Evolutionary conservation across 1,140 invertebrate species (phyloP), one percentile per base, ranked within the genome.

Genomic region (Temnothorax curvispinosus): DNA sequence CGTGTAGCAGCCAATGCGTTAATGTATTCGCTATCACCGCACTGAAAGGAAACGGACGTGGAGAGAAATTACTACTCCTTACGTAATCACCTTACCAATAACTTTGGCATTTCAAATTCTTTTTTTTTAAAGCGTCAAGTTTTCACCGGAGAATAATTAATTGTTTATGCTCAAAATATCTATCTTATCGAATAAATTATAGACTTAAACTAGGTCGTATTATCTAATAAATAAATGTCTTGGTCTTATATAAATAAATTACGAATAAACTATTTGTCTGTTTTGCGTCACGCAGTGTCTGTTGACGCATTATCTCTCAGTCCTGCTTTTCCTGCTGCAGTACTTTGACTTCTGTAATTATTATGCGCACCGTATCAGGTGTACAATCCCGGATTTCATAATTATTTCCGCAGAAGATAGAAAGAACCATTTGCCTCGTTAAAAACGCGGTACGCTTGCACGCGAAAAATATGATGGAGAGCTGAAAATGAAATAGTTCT

Each of bases 311-410:
- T 78, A 64, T 78, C 76, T 78, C 62, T 38, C 44, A 52, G 13
- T 50, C 15, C 47, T 60, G 65, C 41, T 69, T 89, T 90, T 87
- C 80, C 60, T 75, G 77, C 71, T 76, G 84, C 85, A 65, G 76
- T 84, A 89, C 78, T 75, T 58, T 65, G 78, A 90, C 77, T 80
- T 54, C 47, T 75, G 81, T 82, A 47, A 74, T 90, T 85, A 52
- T 69, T 89, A 90, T 90, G 88, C 89, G 89, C 90, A 58, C 89
- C 88, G 60, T 69, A 64, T 50, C 69, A 60, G 15, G 21, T 75
- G 50, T 67, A 85, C 89, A 87, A 50, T 18, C 13, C 44, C 44
- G 75, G 89, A 85, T 90, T 90, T 90, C 67, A 80, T 90, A 90
- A 90, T 81, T 82, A 76, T 78, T 90, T 90, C 89, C 74, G 82